These are phyloP conservation scores for Rhagonycha lutea DNA, from an alignment of 2,888 invertebrate species.

Conservation along the genomic window DNA sequence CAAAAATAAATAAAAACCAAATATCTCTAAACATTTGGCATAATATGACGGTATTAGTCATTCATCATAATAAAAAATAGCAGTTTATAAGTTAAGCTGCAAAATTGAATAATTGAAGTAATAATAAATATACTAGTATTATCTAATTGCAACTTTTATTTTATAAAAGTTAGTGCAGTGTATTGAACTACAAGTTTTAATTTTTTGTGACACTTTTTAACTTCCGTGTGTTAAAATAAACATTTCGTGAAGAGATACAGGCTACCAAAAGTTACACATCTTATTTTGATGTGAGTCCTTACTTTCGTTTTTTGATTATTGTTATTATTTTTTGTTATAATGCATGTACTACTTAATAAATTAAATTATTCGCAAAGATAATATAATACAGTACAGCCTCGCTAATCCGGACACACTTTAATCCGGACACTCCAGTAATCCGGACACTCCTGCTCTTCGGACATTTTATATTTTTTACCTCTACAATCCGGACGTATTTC, in stretches of 20 bases:
- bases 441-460: too few relatives aligned
- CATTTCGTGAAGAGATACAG: neutral
- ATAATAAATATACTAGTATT: neutral
- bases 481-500: too few relatives aligned
- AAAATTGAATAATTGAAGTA: too few relatives aligned
- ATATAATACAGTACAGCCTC: too few relatives aligned
- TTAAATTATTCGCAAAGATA: too few relatives aligned
- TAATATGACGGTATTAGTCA: neutral
- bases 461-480: too few relatives aligned
- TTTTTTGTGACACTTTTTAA: neutral
- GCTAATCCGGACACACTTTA: too few relatives aligned
- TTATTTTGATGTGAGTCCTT: neutral
- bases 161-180: constrained; percentile 1
- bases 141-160: constrained; percentile 4
- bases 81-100: neutral
- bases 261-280: neutral
- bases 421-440: too few relatives aligned
- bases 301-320: neutral
- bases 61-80: neutral
- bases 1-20: neutral
- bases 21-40: neutral
- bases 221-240: neutral
- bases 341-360: too few relatives aligned
- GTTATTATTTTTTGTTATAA: too few relatives aligned
- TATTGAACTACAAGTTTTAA: neutral